Conservation (phyloP, 2,888 invertebrate species). For the Agriopis marginaria region DNA sequence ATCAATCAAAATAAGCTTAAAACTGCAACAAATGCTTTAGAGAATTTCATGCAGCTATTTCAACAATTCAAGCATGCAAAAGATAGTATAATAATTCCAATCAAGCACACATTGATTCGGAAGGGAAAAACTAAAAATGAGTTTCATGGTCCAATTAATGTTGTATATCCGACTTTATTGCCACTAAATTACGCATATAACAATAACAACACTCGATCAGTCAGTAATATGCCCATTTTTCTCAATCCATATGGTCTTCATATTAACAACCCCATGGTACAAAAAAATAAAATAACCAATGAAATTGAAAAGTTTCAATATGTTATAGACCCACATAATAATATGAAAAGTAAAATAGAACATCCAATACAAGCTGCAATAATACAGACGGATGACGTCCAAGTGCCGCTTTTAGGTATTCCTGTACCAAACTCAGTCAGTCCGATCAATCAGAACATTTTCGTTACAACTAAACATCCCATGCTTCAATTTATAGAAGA, state of each 20-base stretch:
- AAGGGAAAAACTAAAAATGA: constrained; percentile 32
- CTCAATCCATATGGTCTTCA: constrained; percentile 8
- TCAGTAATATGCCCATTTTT: constrained; percentile 4
- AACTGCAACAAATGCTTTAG: constrained; percentile 4
- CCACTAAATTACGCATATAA: constrained; percentile 19
- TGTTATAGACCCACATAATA: neutral
- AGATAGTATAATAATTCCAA: neutral
- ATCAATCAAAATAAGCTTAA: constrained; percentile 11
- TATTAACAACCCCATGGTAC: constrained; percentile 6
- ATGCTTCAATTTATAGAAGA: constrained; percentile 14
- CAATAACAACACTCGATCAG: neutral
- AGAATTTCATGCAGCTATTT: constrained; percentile 20
- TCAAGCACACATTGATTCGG: constrained; percentile 21
- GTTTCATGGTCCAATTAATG: constrained; percentile 28
- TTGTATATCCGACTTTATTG: constrained; percentile 18
- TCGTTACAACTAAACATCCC: constrained; percentile 58
- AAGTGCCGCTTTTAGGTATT: constrained; percentile 69
- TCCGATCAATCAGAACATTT: constrained; percentile 66
- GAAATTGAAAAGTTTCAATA: neutral
- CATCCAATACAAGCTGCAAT: constrained; percentile 37
- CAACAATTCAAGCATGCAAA: constrained; percentile 8
- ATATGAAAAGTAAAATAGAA: constrained; percentile 1
- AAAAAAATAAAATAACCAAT: constrained; percentile 15
- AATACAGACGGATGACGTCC: constrained; percentile 72
- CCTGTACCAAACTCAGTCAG: constrained; percentile 58